These are phyloP conservation scores for Drosophila buzzatii DNA, from an alignment of 2,888 invertebrate species.

Conservation along the genomic window DNA sequence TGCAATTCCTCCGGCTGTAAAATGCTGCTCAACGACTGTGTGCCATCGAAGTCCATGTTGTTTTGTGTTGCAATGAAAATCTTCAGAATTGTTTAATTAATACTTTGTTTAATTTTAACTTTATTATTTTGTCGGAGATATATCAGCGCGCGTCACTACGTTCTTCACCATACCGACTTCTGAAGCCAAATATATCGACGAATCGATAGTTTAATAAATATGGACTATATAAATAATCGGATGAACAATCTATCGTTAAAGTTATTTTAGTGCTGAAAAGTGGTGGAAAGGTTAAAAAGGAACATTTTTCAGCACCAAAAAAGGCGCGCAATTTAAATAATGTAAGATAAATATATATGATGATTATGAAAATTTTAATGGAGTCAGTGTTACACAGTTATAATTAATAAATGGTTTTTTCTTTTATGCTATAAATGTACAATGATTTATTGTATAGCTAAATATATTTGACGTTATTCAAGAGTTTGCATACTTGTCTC, in stretches of 20 bases:
- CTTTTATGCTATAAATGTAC: neutral
- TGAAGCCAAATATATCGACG: neutral
- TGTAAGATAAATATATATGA: neutral
- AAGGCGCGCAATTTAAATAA: slow-evolving; percentile 32
- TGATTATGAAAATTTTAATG: neutral
- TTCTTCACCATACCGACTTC: slow-evolving; percentile 16
- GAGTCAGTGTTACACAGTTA: neutral
- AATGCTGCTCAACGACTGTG: slow-evolving; percentile 55
- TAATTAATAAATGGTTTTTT: neutral
- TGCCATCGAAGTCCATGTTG: slow-evolving; percentile 61
- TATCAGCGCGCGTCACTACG: slow-evolving; percentile 23
- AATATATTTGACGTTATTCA: slow-evolving; percentile 17
- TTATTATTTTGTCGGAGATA: neutral
- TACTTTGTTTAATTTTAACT: neutral
- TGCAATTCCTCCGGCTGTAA: slow-evolving; percentile 57
- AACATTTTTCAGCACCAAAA: slow-evolving; percentile 24
- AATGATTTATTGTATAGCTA: neutral
- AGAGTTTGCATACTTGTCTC: slow-evolving; percentile 7
- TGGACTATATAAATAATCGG: neutral
- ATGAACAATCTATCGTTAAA: slow-evolving; percentile 10
- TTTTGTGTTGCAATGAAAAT: neutral
- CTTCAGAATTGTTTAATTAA: neutral
- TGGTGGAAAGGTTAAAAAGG: neutral
- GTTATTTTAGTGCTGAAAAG: slow-evolving; percentile 1
- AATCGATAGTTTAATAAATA: neutral